phyloP scores from a whole-genome alignment of 2,113 vertebrate species.

The Hippocampus barbouri region DNA sequence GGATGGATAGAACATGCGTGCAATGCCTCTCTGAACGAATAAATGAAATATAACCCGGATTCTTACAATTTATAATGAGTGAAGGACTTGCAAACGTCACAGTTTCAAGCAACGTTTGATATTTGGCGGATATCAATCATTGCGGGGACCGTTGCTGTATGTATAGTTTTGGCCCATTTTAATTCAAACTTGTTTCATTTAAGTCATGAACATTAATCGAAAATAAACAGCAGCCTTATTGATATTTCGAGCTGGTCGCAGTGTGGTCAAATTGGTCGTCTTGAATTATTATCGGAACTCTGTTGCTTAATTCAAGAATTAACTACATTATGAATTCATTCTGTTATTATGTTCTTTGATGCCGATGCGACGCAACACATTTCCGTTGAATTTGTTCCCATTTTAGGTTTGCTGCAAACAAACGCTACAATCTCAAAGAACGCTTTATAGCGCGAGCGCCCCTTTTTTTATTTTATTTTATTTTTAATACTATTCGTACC shows the following conservation, averaged over 20 bases:
- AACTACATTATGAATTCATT: background rate
- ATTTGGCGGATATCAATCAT: background rate
- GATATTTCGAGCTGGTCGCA: background rate
- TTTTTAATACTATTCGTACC: slow-evolving; percentile 60
- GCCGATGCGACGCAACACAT: background rate
- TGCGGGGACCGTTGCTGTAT: background rate
- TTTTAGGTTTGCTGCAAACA: background rate
- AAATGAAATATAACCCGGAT: background rate
- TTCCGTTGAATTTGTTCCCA: background rate
- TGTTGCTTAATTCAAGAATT: background rate
- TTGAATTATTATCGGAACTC: background rate
- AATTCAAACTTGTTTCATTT: background rate
- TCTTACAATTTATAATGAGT: background rate
- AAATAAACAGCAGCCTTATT: background rate
- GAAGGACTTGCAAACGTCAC: no score
- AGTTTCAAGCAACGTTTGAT: background rate
- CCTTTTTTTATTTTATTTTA: background rate
- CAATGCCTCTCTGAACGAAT: background rate
- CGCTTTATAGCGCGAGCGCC: background rate
- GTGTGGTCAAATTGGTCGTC: background rate
- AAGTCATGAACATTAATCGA: background rate
- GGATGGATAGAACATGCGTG: no score
- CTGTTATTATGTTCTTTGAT: no score
- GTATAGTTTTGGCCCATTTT: no score
- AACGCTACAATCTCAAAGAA: background rate